A percentile compares a stretch with the other conserved stretches of the same genome.
phyloP scores from a whole-genome alignment of 2,888 invertebrate species.

The Theretra japonica region DNA sequence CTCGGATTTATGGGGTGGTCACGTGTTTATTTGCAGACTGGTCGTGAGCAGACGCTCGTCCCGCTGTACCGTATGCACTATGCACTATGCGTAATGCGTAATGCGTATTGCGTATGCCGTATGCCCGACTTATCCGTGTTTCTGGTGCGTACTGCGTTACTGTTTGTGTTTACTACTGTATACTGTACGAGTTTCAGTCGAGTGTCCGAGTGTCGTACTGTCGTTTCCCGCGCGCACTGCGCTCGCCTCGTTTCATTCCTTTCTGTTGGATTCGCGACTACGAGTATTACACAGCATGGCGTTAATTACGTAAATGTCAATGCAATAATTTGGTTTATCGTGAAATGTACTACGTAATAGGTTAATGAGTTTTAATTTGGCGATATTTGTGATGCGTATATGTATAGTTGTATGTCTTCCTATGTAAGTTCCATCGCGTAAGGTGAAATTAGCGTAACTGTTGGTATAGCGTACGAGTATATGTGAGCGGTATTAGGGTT shows the following conservation, averaged over 20 bases:
- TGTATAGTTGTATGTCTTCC: constrained; percentile 82
- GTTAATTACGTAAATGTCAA: constrained; percentile 22
- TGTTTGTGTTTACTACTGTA: constrained; percentile 13
- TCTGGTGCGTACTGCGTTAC: constrained; percentile 11
- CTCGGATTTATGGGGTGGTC: constrained; percentile 80
- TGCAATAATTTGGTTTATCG: constrained; percentile 38
- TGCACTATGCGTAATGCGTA: constrained; percentile 27
- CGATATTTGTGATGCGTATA: constrained; percentile 64
- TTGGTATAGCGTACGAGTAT: constrained; percentile 54
- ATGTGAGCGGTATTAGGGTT: constrained; percentile 70
- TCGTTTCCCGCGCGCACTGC: neutral
- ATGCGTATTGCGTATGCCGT: neutral
- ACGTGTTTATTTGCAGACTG: constrained; percentile 65
- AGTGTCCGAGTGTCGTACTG: neutral
- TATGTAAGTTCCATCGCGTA: constrained; percentile 76
- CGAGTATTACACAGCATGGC: neutral
- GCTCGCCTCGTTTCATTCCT: neutral
- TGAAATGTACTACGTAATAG: constrained; percentile 42
- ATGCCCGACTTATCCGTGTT: constrained; percentile 12
- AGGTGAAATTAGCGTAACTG: constrained; percentile 63
- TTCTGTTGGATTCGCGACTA: neutral
- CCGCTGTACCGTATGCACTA: constrained; percentile 6
- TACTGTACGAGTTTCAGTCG: neutral
- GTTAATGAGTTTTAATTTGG: constrained; percentile 51
- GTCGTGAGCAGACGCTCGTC: constrained; percentile 39